Evolutionary conservation across 92 coral and sea anemone species (phyloP).

Genomic region (Plumapathes pennacea): DNA sequence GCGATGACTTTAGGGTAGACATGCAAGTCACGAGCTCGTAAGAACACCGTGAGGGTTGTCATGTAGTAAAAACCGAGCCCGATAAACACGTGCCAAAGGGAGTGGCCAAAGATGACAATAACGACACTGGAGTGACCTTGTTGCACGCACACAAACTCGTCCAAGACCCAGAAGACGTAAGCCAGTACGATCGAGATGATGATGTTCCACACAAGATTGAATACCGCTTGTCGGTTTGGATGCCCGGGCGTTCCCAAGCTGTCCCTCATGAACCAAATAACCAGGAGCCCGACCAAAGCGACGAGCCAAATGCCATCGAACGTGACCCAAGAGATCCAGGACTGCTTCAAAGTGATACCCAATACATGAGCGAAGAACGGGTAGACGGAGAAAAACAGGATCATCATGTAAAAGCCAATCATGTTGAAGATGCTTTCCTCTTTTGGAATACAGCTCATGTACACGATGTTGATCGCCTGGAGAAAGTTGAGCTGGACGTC

Average conservation of each 20-base stretch:
- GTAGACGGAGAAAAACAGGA: conserved; percentile 13
- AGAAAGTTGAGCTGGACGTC: conserved; percentile 26
- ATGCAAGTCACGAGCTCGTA: conserved; percentile 5
- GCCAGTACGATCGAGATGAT: conserved; percentile 21
- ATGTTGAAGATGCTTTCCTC: neutral
- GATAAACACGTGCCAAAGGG: conserved; percentile 27
- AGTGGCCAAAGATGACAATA: conserved; percentile 27
- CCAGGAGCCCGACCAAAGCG: conserved; percentile 3
- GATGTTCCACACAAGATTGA: conserved; percentile 45
- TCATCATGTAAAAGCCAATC: conserved; percentile 3
- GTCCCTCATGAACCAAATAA: conserved; percentile 17
- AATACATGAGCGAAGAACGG: conserved; percentile 23
- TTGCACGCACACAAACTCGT: conserved; percentile 15
- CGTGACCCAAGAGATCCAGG: conserved; percentile 29
- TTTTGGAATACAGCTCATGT: conserved; percentile 15
- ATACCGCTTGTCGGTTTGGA: conserved; percentile 23
- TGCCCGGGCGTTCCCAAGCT: conserved; percentile 16
- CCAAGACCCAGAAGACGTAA: conserved; percentile 34
- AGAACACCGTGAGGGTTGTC: conserved; percentile 26
- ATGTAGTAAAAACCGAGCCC: conserved; percentile 34
- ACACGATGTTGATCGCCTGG: conserved; percentile 31
- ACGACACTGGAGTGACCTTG: conserved; percentile 3
- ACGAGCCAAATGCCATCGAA: conserved; percentile 23
- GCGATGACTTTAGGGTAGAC: conserved; percentile 13
- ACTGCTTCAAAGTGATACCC: conserved; percentile 3